Percentiles rank a stretch among this genome's conserved stretches.
These are phyloP conservation scores for Crossaster papposus DNA, from an alignment of 53 echinoderm and acorn worm genomes.

Conservation along the genomic window DNA sequence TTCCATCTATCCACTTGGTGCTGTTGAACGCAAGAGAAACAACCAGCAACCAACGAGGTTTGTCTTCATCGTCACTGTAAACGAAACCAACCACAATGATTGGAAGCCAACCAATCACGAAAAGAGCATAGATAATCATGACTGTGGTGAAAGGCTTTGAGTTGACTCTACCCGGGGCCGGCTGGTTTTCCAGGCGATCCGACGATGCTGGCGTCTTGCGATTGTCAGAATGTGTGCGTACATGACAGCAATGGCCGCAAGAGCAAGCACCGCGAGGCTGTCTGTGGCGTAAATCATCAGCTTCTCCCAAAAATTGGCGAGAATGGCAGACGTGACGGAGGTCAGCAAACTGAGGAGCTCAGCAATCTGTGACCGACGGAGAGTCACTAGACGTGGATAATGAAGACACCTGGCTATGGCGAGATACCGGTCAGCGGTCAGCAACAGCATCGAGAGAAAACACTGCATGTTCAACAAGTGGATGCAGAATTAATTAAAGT, in stretches of 20 bases:
- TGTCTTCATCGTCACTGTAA: background rate
- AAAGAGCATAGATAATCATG: background rate
- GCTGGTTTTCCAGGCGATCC: slow-evolving; percentile 25
- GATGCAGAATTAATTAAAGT: background rate
- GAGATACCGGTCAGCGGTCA: slow-evolving; percentile 17
- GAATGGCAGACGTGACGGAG: background rate
- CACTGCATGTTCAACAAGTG: background rate
- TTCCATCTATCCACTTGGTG: background rate
- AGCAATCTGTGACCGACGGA: background rate
- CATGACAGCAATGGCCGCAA: background rate
- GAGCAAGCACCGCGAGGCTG: background rate
- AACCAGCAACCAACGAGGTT: background rate
- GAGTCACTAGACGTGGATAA: slow-evolving; percentile 7
- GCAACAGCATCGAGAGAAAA: background rate
- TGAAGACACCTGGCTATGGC: slow-evolving; percentile 22
- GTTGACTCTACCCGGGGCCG: background rate
- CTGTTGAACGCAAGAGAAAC: background rate
- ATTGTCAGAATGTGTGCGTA: slow-evolving; percentile 3
- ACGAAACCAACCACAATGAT: background rate
- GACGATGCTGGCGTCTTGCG: background rate
- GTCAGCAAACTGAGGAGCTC: background rate
- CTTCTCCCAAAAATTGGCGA: background rate
- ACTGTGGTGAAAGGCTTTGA: background rate
- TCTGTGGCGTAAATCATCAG: background rate
- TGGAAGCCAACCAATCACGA: slow-evolving; percentile 4